phyloP scores from a whole-genome alignment of 35 echinoderm and acorn worm species.

The Apostichopus californicus region DNA sequence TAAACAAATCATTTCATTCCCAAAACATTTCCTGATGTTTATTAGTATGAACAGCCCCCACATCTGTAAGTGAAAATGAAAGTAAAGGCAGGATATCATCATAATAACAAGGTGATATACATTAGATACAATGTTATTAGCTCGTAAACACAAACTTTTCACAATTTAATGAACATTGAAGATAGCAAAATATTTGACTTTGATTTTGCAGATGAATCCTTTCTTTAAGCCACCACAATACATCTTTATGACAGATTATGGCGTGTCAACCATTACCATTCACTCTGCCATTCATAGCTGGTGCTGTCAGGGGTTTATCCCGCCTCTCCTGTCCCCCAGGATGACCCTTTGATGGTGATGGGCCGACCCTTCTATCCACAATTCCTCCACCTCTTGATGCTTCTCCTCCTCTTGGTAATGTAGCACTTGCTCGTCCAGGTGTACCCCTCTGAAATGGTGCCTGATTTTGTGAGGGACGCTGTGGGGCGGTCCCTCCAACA shows the following conservation, averaged over 20 bases:
- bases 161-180: no score
- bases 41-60: no score
- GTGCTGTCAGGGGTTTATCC: slow-evolving; percentile 19
- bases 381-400: not conserved
- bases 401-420: slow-evolving; percentile 42
- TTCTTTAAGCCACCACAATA: no score
- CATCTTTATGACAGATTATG: not conserved
- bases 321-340: not conserved
- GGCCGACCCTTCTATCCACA: not conserved
- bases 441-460: slow-evolving; percentile 56
- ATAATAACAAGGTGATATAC: no score
- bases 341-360: not conserved
- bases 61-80: no score
- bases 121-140: no score
- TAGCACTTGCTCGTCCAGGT: slow-evolving; percentile 42
- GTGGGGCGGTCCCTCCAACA: slow-evolving; percentile 49
- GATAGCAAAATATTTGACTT: no score
- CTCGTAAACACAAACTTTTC: no score
- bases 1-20: no score
- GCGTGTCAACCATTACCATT: not conserved
- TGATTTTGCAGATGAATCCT: no score
- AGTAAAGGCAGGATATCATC: no score
- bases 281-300: not conserved
- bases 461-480: slow-evolving; percentile 39
- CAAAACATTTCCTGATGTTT: no score